phyloP scores from a whole-genome alignment of 2,797 vertebrate species.

The Natrix natrix region DNA sequence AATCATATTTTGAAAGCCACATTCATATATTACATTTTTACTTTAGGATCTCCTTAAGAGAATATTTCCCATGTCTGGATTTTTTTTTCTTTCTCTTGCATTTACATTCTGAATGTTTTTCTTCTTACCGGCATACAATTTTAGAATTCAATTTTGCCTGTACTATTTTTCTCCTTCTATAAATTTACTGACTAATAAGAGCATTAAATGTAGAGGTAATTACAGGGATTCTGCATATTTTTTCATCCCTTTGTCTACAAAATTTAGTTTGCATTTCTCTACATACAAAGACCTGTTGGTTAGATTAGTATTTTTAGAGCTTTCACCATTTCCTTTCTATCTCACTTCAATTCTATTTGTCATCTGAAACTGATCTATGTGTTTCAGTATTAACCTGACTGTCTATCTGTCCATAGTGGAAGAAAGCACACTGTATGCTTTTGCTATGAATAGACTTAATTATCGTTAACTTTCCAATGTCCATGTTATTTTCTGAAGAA shows the following conservation, averaged over 20 bases:
- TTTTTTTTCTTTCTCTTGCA: neutral
- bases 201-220: neutral
- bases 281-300: neutral
- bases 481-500: neutral
- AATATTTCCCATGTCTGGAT: neutral
- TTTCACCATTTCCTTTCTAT: neutral
- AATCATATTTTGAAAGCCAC: neutral
- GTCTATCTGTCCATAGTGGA: neutral
- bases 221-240: neutral
- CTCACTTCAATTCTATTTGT: neutral
- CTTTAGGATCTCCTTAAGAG: neutral
- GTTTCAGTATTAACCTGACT: neutral
- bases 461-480: neutral
- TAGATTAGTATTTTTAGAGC: neutral
- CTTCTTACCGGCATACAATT: neutral
- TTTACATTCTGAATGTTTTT: neutral
- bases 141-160: neutral
- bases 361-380: neutral
- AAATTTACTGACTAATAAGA: neutral
- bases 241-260: neutral
- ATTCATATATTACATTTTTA: neutral
- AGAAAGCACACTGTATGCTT: neutral
- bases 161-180: neutral
- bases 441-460: neutral
- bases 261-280: neutral